A percentile compares a stretch with the other conserved stretches of the same genome.
phyloP scores from a whole-genome alignment of 2,113 vertebrate species.

The Pterocles gutturalis region DNA sequence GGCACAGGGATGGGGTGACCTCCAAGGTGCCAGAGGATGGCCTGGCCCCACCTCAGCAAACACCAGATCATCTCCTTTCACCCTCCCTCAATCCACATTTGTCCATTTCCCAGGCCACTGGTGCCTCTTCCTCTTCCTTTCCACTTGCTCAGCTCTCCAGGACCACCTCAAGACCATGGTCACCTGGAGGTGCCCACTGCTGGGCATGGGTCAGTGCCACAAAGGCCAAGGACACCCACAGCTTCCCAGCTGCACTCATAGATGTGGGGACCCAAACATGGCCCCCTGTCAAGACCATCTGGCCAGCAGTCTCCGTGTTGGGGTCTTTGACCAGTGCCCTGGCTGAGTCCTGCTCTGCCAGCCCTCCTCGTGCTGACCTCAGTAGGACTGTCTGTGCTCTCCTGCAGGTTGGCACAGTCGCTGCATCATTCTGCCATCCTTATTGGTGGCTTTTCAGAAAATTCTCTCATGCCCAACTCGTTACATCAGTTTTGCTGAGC shows the following conservation, averaged over 20 bases:
- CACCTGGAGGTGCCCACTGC: neutral
- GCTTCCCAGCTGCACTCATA: neutral
- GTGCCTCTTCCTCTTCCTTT: neutral
- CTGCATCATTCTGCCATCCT: neutral
- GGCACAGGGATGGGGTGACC: neutral
- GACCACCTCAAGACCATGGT: neutral
- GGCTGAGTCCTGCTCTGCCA: no score
- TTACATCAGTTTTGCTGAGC: neutral
- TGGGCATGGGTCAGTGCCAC: neutral
- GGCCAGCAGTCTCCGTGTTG: neutral
- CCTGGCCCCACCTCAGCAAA: neutral
- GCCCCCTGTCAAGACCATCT: neutral
- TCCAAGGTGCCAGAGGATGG: neutral
- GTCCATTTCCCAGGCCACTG: neutral
- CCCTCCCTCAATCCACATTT: neutral
- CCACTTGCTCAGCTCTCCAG: neutral
- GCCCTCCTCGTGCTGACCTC: neutral
- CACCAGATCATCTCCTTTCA: neutral
- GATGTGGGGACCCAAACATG: neutral
- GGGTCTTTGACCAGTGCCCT: neutral
- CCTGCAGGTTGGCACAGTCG: neutral
- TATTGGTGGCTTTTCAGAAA: neutral
- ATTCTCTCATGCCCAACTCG: neutral
- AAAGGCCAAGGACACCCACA: neutral
- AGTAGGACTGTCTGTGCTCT: neutral